A percentile compares a stretch with the other conserved stretches of the same genome.
Conservation (phyloP, 2,888 invertebrate species). For the Siphlonurus alternatus region DNA sequence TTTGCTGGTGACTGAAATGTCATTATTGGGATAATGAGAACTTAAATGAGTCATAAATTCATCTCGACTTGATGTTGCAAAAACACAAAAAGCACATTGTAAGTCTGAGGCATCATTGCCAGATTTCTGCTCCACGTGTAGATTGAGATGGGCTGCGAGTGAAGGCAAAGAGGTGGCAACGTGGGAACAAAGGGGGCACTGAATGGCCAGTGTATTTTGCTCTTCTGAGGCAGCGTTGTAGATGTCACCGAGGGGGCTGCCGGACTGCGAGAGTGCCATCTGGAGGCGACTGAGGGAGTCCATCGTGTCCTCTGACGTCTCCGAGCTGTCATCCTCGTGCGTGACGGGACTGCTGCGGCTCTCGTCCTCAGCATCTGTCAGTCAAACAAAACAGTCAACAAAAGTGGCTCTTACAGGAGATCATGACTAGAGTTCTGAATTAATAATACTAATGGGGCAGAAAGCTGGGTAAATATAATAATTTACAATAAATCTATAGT, state of each 20-base stretch:
- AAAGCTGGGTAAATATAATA: too few relatives aligned
- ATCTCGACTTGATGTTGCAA: constrained; percentile 1
- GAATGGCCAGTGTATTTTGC: constrained; percentile 19
- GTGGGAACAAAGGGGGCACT: constrained; percentile 34
- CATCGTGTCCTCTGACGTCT: constrained; percentile 11
- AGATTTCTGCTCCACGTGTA: not conserved
- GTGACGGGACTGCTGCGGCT: constrained; percentile 1
- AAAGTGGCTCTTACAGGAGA: too few relatives aligned
- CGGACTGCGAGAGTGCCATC: constrained; percentile 22
- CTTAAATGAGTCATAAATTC: constrained; percentile 18
- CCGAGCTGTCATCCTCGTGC: not conserved
- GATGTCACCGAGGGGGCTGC: constrained; percentile 12
- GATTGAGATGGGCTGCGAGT: constrained; percentile 1
- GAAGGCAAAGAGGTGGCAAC: constrained; percentile 25
- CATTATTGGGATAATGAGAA: constrained; percentile 36
- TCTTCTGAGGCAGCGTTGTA: constrained; percentile 12
- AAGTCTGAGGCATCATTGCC: not conserved
- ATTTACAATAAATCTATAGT: too few relatives aligned
- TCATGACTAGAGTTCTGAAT: too few relatives aligned
- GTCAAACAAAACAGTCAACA: too few relatives aligned
- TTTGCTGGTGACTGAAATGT: too few relatives aligned
- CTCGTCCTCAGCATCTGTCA: not conserved
- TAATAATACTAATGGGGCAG: too few relatives aligned
- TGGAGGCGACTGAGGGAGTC: constrained; percentile 24
- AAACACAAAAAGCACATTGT: not conserved